Percentiles rank a stretch among this genome's conserved stretches.
These are phyloP conservation scores for Tetraneura akinire DNA, from an alignment of 1,140 invertebrate species.

Conservation along the genomic window DNA sequence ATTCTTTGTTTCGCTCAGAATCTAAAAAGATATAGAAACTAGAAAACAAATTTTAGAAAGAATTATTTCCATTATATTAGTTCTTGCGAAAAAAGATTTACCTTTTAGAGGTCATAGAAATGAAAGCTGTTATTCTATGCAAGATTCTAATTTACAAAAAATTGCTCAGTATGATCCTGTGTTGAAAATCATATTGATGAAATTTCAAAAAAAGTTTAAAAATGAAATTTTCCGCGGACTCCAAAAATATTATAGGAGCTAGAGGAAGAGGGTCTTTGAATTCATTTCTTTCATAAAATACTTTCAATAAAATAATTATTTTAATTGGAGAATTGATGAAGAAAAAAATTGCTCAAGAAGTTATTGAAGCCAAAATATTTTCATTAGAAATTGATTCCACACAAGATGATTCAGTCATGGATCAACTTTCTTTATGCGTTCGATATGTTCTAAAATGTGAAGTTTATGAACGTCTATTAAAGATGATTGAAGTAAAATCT, in stretches of 20 bases:
- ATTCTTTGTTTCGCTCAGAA: too few relatives aligned
- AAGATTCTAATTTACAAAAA: background rate
- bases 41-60: background rate
- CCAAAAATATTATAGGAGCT: background rate
- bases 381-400: constrained; percentile 6
- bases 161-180: background rate
- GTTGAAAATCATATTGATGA: background rate
- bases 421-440: background rate
- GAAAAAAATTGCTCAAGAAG: background rate
- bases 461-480: background rate
- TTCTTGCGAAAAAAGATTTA: background rate
- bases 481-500: background rate
- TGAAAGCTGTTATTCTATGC: background rate
- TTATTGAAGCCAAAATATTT: background rate
- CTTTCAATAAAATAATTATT: background rate
- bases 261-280: background rate
- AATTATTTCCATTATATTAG: background rate
- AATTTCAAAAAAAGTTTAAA: background rate
- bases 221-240: too few relatives aligned
- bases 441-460: background rate
- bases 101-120: background rate
- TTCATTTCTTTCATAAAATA: background rate
- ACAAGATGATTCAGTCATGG: background rate
- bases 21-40: too few relatives aligned
- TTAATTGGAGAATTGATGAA: background rate